phyloP scores from a whole-genome alignment of 2,888 invertebrate genomes.

The Rhorus exstirpatorius region DNA sequence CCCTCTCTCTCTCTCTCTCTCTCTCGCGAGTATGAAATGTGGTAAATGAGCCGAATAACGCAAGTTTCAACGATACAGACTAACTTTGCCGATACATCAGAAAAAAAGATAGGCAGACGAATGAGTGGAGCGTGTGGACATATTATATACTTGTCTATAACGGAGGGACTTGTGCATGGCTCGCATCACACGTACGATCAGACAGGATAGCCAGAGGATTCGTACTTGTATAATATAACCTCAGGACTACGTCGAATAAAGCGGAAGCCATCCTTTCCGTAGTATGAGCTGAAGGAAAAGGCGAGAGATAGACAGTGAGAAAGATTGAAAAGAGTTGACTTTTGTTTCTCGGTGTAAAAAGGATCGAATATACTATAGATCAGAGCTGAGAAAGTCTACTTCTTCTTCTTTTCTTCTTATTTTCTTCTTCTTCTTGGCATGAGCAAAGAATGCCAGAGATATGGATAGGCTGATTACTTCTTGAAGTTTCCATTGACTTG shows the following conservation, averaged over 20 bases:
- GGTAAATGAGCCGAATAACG: not conserved
- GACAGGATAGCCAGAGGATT: constrained; percentile 28
- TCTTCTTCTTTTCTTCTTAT: constrained; percentile 54
- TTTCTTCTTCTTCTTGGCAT: constrained; percentile 62
- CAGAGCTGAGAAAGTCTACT: constrained; percentile 33
- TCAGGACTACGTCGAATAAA: constrained; percentile 22
- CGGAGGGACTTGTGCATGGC: not conserved
- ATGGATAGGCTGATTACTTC: constrained; percentile 78
- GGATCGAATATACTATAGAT: constrained; percentile 15
- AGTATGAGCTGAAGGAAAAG: constrained; percentile 23
- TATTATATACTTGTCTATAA: not conserved
- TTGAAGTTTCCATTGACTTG: constrained; percentile 76
- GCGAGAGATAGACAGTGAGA: constrained; percentile 25
- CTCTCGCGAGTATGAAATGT: not conserved
- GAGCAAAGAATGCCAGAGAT: constrained; percentile 73
- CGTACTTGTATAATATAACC: not conserved
- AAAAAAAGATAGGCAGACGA: not conserved
- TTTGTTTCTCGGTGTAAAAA: constrained; percentile 19
- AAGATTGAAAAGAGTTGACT: constrained; percentile 49
- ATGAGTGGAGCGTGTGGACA: constrained; percentile 1
- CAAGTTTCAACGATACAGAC: not conserved
- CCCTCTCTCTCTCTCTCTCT: too few species aligned
- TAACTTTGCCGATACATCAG: not conserved
- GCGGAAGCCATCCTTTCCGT: constrained; percentile 20
- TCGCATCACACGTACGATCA: constrained; percentile 39